phyloP scores from a whole-genome alignment of 2,888 invertebrate genomes.

The Conistra vaccinii region DNA sequence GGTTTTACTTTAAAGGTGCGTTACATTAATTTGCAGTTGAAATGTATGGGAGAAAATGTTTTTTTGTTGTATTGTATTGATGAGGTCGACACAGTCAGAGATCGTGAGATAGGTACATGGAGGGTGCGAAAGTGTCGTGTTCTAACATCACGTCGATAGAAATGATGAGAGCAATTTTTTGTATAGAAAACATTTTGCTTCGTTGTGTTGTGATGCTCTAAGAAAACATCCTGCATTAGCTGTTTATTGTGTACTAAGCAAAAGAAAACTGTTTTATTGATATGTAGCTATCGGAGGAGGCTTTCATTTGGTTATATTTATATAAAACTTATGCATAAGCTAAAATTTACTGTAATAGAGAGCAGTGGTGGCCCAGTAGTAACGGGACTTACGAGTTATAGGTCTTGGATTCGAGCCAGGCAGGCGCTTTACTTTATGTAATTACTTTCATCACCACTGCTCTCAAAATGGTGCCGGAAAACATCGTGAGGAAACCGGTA shows the following conservation, averaged over 20 bases:
- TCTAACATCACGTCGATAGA: background rate
- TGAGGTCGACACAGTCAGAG: background rate
- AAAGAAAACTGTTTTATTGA: background rate
- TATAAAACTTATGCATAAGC: no score
- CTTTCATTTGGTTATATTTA: background rate
- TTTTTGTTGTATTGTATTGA: slow-evolving; percentile 2
- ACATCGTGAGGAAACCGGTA: no score
- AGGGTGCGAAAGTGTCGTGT: slow-evolving; percentile 38
- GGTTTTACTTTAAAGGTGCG: no score
- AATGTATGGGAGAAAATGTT: background rate
- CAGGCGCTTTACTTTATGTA: no score
- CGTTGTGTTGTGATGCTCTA: background rate
- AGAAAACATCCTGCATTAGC: background rate
- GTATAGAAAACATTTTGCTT: background rate
- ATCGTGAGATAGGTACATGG: slow-evolving; percentile 7
- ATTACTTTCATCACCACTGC: no score
- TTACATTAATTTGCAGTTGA: background rate
- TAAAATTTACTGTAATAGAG: no score
- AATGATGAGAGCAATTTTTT: slow-evolving; percentile 19
- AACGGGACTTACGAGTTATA: no score
- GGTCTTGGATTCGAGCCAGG: no score
- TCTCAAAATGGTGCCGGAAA: no score
- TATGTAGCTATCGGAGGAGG: no score
- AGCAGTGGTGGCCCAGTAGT: no score
- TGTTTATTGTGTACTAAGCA: background rate